These are phyloP conservation scores for Menura novaehollandiae DNA, from an alignment of 2,113 vertebrate species.

Conservation along the genomic window DNA sequence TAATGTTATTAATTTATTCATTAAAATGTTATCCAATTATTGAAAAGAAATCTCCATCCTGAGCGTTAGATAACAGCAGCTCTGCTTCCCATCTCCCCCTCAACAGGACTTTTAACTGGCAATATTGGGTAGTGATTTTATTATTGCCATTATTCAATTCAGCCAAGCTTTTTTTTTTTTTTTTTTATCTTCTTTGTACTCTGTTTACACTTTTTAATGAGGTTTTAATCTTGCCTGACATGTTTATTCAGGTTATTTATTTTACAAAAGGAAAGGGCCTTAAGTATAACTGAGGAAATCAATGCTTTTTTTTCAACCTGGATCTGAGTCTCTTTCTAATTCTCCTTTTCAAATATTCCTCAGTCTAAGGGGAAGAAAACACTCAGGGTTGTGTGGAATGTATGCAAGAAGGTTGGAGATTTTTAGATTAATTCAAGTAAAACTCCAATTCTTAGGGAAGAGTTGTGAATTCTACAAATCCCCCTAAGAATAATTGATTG, in stretches of 20 bases:
- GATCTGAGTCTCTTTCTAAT: neutral
- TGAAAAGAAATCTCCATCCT: slow-evolving; percentile 31
- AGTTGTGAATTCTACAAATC: neutral
- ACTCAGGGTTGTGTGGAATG: neutral
- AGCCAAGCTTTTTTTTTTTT: neutral
- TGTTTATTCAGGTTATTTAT: slow-evolving; percentile 64
- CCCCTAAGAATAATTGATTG: neutral
- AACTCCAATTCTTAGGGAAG: neutral
- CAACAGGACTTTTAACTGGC: slow-evolving; percentile 9
- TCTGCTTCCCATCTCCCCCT: slow-evolving; percentile 10
- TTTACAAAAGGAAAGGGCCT: slow-evolving; percentile 14
- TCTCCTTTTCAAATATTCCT: neutral
- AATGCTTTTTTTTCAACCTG: neutral
- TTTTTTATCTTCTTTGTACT: neutral
- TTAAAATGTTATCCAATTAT: slow-evolving; percentile 59
- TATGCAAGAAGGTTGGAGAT: neutral
- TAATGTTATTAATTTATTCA: slow-evolving; percentile 63
- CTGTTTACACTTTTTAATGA: slow-evolving; percentile 65
- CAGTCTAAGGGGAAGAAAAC: neutral
- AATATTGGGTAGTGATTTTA: slow-evolving; percentile 34
- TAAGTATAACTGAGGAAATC: slow-evolving; percentile 35
- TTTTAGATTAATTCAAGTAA: neutral
- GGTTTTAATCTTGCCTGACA: slow-evolving; percentile 61
- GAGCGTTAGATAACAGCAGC: slow-evolving; percentile 1
- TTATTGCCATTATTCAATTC: slow-evolving; percentile 41